Evolutionary conservation across 2,113 vertebrate genomes (phyloP).

Genomic region (human (Homo sapiens)): GRCh38 chr3:65245501-65246000

Average conservation of each 20-base stretch:
- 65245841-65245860: slow-evolving; percentile 73
- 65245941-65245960: background rate
- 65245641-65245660: background rate
- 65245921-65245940: slow-evolving; percentile 26
- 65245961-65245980: background rate
- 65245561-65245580: background rate
- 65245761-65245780: background rate
- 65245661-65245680: background rate
- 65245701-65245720: background rate
- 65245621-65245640: background rate
- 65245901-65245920: slow-evolving; percentile 71
- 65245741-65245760: background rate
- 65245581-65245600: background rate
- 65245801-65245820: slow-evolving; percentile 31
- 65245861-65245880: slow-evolving; percentile 83
- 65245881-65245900: slow-evolving; percentile 86
- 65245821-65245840: slow-evolving; percentile 56
- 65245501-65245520: background rate
- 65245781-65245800: background rate
- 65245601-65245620: background rate
- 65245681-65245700: background rate
- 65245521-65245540: background rate
- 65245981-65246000: background rate
- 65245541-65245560: background rate
- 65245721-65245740: background rate